These are phyloP conservation scores for Alauda arvensis DNA, from an alignment of 2,797 vertebrate genomes.

Conservation along the genomic window DNA sequence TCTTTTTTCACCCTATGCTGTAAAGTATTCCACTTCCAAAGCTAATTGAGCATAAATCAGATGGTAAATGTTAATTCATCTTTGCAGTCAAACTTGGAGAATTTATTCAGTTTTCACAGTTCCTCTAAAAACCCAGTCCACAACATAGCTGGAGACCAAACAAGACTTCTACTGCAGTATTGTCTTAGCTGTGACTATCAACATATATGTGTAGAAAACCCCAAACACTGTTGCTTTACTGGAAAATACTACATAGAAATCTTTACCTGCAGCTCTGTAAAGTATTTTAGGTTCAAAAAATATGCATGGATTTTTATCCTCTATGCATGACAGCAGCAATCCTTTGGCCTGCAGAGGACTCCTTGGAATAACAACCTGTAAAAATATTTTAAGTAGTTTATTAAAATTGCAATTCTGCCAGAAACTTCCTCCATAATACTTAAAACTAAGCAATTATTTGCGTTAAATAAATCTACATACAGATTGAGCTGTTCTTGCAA, in stretches of 20 bases:
- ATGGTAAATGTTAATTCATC: neutral
- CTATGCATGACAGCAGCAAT: conserved; percentile 91
- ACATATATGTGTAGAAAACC: fast-evolving
- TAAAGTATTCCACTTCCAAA: neutral
- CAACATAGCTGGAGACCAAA: neutral
- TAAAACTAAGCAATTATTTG: neutral
- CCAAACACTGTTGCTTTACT: neutral
- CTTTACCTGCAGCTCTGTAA: conserved; percentile 93
- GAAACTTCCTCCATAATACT: neutral
- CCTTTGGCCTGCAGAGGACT: conserved; percentile 95
- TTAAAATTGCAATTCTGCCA: neutral
- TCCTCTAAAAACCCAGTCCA: neutral
- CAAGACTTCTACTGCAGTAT: neutral
- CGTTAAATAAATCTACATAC: neutral
- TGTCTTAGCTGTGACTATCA: neutral
- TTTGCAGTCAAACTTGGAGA: neutral
- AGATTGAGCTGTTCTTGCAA: neutral
- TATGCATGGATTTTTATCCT: conserved; percentile 94
- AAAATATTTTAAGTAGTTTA: conserved; percentile 33
- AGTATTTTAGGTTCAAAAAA: conserved; percentile 99
- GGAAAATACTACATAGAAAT: conserved; percentile 26
- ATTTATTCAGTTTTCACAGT: neutral
- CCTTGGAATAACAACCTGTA: conserved; percentile 91
- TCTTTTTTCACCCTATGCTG: neutral
- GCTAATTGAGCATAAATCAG: neutral